Evolutionary conservation across 2,113 vertebrate genomes (phyloP), one percentile per base, ranked within the genome.

Genomic region (Cololabis saira): DNA sequence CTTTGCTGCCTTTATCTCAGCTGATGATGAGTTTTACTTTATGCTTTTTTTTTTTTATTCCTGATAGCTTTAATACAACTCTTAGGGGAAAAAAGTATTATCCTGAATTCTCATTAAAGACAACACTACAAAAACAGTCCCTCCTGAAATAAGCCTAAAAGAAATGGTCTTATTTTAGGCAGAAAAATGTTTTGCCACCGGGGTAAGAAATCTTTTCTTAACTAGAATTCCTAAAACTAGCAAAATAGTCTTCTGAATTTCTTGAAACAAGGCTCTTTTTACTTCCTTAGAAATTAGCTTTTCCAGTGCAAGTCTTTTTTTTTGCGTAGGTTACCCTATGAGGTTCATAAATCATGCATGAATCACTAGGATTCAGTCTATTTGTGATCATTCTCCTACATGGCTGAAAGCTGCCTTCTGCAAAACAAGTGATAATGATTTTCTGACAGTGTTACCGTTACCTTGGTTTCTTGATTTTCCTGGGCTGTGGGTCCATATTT

Each of bases 281-380:
- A 27, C 24, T 27, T 27, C 5, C 24, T 27, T 27, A 27, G 24
- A 27, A 27, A 27, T 27, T 27, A 2, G 24, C 5, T 27, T 27
- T 27, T 27, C 3, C 24, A 27, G 5, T 27, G 24, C 24, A 27
- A 5, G 42, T 17, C 10, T 42, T 40, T 64, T 71, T 55, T 61
- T 45, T n/a, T 45, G 13, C n/a, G 37, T 21, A 17, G 22, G 42
- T 15, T 53, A 41, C 12, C 43, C 21, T 9, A 44, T 56, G 18
- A 58, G 45, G 13, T 53, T 84, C 62, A 82, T 85, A 64, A 82
- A 81, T 85, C 51, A 81, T 80, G 72, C 64, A 78, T 78, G 58
- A 60, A 65, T n/a, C 17, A 12, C 19, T 21, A 5, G 5, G 57
- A 69, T 63, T 43, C 52, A 44, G 62, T 2, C 22, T 16, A 72